phyloP scores from a whole-genome alignment of 2,797 vertebrate genomes.

The Sphenopsis melanotis region DNA sequence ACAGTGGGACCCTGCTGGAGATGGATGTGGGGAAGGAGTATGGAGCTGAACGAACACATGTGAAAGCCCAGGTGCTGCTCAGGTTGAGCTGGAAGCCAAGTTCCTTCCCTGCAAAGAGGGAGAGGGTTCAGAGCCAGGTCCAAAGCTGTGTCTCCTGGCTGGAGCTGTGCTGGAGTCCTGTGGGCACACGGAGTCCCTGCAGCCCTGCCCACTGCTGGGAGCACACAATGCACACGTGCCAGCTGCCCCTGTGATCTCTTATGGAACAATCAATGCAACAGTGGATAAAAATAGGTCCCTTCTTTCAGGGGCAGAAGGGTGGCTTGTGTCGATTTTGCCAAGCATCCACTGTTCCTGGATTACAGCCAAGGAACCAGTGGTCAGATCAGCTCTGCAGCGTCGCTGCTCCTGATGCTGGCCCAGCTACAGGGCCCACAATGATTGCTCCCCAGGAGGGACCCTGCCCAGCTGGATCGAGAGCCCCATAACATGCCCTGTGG shows the following conservation, averaged over 20 bases:
- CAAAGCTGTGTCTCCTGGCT: neutral
- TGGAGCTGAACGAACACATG: neutral
- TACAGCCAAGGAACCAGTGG: neutral
- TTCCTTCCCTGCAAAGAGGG: neutral
- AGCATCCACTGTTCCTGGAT: neutral
- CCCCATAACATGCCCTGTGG: accelerated
- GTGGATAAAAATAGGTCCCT: slow-evolving; percentile 47
- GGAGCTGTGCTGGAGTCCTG: neutral
- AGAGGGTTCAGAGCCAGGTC: neutral
- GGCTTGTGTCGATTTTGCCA: neutral
- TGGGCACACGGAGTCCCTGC: neutral
- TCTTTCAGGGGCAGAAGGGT: neutral
- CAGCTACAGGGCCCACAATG: neutral
- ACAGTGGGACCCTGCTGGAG: neutral
- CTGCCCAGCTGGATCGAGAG: neutral
- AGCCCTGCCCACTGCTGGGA: neutral
- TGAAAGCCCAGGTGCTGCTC: neutral
- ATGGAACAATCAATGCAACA: slow-evolving; percentile 50
- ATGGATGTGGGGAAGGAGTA: neutral
- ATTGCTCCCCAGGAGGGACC: neutral
- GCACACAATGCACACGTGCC: accelerated
- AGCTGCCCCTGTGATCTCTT: neutral
- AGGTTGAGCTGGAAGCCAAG: neutral
- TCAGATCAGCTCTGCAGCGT: neutral
- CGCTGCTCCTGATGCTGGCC: neutral